Percentiles rank a stretch among this genome's conserved stretches.
These are phyloP conservation scores for Myopa testacea DNA, from an alignment of 2,888 invertebrate genomes.

Conservation along the genomic window DNA sequence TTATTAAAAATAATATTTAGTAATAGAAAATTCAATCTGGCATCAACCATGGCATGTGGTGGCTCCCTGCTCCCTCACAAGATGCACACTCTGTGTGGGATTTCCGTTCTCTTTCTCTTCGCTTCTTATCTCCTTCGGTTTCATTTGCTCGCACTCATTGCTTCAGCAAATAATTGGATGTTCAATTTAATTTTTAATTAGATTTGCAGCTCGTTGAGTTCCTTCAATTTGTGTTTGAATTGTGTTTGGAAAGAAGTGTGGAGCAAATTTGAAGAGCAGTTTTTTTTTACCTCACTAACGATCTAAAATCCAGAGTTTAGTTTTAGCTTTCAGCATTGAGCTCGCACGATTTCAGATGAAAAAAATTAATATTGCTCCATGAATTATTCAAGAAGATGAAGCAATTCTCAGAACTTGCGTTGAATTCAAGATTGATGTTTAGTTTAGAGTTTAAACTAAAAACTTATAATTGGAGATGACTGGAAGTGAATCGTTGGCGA, in stretches of 20 bases:
- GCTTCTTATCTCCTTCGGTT: not conserved
- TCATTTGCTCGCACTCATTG: constrained; percentile 30
- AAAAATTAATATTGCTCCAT: not conserved
- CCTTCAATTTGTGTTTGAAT: constrained; percentile 13
- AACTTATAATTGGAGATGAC: too few species aligned
- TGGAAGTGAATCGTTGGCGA: too few species aligned
- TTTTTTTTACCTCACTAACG: too few species aligned
- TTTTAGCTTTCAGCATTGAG: not conserved
- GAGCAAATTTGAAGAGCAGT: not conserved
- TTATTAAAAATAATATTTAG: constrained; percentile 50
- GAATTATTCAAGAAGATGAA: not conserved
- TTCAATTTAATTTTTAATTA: constrained; percentile 47
- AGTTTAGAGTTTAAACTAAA: too few species aligned
- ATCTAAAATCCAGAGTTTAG: too few species aligned
- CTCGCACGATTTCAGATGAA: too few species aligned
- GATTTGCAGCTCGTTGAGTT: constrained; percentile 32
- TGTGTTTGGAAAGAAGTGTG: not conserved
- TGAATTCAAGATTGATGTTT: too few species aligned
- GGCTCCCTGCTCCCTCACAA: constrained; percentile 1
- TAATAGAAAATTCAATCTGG: constrained; percentile 48
- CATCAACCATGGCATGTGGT: constrained; percentile 1
- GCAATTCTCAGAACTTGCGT: too few species aligned
- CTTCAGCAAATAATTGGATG: constrained; percentile 44
- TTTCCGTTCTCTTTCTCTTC: not conserved
- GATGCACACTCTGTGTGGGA: not conserved